Evolutionary conservation across 2,888 invertebrate genomes (phyloP).

Genomic region (Drosophila picticornis): DNA sequence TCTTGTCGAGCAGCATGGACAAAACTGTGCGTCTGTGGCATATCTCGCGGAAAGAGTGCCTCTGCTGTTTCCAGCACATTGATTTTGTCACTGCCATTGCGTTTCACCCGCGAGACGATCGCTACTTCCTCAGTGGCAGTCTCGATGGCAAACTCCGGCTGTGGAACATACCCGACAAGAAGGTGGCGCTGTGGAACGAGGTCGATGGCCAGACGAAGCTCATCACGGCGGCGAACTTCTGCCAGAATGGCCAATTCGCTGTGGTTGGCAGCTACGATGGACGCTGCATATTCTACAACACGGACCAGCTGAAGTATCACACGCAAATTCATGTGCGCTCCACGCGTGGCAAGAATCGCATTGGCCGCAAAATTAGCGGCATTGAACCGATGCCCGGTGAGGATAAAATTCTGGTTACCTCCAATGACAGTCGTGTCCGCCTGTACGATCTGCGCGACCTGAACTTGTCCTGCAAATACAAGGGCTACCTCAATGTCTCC

Average conservation of each 20-base stretch:
- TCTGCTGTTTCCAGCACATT: constrained; percentile 99
- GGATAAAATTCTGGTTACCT: constrained; percentile 98
- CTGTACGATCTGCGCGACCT: constrained; percentile 97
- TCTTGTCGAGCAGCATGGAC: constrained; percentile 99
- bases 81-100: constrained; percentile 99
- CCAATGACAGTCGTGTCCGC: constrained; percentile 98
- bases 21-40: constrained; percentile 99
- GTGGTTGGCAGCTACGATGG: constrained; percentile 99
- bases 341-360: constrained; percentile 97
- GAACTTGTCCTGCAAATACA: constrained; percentile 97
- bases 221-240: constrained; percentile 98
- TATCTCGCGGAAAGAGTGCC: constrained; percentile 97
- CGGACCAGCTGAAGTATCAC: constrained; percentile 99
- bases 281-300: constrained; percentile 98
- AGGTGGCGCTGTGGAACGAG: constrained; percentile 99
- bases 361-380: constrained; percentile 97
- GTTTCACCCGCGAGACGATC: constrained; percentile 96
- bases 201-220: constrained; percentile 97
- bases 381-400: constrained; percentile 98
- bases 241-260: constrained; percentile 98
- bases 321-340: constrained; percentile 98
- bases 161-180: constrained; percentile 99
- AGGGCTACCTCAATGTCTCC: constrained; percentile 96
- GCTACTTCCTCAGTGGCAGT: constrained; percentile 97
- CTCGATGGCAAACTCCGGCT: constrained; percentile 98